A percentile compares a stretch with the other conserved stretches of the same genome.
phyloP scores from a whole-genome alignment of 2,113 vertebrate species.

The Prietella phreatophila region DNA sequence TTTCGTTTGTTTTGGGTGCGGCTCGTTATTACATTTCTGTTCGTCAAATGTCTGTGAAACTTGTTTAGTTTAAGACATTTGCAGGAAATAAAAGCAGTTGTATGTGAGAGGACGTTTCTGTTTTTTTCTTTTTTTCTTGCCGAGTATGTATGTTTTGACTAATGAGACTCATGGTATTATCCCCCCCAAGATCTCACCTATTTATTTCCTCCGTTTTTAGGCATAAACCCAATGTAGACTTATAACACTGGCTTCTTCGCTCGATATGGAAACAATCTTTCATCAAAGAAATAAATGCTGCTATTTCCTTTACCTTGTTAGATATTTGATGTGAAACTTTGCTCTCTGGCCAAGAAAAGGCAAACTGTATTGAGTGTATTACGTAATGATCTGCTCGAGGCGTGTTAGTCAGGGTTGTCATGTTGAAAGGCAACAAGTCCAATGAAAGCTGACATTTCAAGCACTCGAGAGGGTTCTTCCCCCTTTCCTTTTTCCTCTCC shows the following conservation, averaged over 20 bases:
- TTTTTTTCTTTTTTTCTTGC: no score
- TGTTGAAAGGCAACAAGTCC: background rate
- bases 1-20: no score
- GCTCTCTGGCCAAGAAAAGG: background rate
- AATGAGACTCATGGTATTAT: background rate
- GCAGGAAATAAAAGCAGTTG: no score
- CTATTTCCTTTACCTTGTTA: background rate
- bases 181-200: background rate
- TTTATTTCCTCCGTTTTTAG: background rate
- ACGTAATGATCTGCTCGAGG: background rate
- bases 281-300: background rate
- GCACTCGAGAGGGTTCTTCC: background rate
- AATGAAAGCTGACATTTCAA: conserved; percentile 10
- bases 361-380: background rate
- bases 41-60: no score
- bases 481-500: background rate
- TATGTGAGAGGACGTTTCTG: no score
- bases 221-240: background rate
- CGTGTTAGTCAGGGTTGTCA: background rate
- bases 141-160: background rate
- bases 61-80: no score
- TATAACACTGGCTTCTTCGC: background rate
- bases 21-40: no score
- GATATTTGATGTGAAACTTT: background rate
- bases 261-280: background rate